phyloP scores from a whole-genome alignment of 2,113 vertebrate species.

The Felis catus region DNA sequence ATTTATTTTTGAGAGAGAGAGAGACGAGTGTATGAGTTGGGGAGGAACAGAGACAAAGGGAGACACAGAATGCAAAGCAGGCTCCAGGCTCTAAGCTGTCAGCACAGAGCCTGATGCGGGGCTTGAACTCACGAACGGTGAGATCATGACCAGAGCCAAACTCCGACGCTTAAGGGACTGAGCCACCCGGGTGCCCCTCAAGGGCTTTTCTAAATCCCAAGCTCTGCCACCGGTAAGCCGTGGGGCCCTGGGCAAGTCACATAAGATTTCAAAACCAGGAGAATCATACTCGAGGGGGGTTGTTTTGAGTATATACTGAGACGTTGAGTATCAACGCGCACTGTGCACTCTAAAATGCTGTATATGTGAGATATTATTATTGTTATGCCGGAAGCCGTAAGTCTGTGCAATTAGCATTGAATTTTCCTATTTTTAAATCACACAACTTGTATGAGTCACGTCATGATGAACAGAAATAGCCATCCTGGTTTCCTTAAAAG shows the following conservation, averaged over 20 bases:
- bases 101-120: too few relatives aligned
- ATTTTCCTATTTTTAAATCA: slow-evolving; percentile 63
- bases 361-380: background rate
- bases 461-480: slow-evolving; percentile 62
- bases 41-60: too few relatives aligned
- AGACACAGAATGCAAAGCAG: too few relatives aligned
- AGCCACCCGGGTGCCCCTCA: too few relatives aligned
- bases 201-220: background rate
- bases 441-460: slow-evolving; percentile 61
- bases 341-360: background rate
- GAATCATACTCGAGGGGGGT: background rate
- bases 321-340: background rate
- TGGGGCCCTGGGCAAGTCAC: background rate
- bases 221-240: background rate
- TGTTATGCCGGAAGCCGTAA: background rate
- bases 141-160: too few relatives aligned
- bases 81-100: too few relatives aligned
- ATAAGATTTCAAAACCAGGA: background rate
- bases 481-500: slow-evolving; percentile 47
- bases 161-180: too few relatives aligned
- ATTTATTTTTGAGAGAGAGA: too few relatives aligned
- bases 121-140: too few relatives aligned
- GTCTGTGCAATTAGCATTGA: slow-evolving; percentile 29
- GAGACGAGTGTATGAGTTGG: too few relatives aligned
- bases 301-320: background rate